These are phyloP conservation scores for Pterobdella sp. DNA, from an alignment of 2,888 invertebrate genomes.

Conservation along the genomic window DNA sequence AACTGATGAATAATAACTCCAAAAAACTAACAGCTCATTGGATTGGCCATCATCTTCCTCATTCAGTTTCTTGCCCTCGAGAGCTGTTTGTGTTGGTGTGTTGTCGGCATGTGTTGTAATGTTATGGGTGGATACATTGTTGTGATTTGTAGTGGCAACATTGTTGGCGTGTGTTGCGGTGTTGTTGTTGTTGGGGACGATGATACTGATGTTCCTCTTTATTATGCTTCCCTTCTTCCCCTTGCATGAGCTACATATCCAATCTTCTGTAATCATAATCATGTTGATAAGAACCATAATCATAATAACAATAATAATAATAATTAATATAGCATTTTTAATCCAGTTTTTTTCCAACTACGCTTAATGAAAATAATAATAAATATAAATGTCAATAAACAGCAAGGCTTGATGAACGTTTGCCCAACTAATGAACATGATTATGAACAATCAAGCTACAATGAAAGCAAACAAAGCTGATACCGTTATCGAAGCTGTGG, in stretches of 20 bases:
- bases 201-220: background rate
- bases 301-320: background rate
- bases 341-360: background rate
- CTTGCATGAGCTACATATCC: slow-evolving; percentile 21
- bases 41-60: too few species aligned
- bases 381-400: too few species aligned
- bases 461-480: background rate
- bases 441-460: background rate
- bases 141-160: background rate
- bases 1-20: too few species aligned
- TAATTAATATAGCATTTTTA: background rate
- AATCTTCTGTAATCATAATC: slow-evolving; percentile 1
- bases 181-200: too few species aligned
- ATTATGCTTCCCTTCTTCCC: background rate
- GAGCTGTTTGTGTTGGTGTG: too few species aligned
- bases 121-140: background rate
- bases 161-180: background rate
- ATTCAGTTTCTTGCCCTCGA: too few species aligned
- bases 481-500: slow-evolving; percentile 9
- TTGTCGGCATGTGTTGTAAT: background rate
- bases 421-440: background rate
- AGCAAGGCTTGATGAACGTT: background rate
- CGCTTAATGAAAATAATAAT: background rate
- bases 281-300: background rate
- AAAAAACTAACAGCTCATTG: too few species aligned